Evolutionary conservation across 35 echinoderm and acorn worm species (phyloP).

Genomic region (Amphiura filiformis): DNA sequence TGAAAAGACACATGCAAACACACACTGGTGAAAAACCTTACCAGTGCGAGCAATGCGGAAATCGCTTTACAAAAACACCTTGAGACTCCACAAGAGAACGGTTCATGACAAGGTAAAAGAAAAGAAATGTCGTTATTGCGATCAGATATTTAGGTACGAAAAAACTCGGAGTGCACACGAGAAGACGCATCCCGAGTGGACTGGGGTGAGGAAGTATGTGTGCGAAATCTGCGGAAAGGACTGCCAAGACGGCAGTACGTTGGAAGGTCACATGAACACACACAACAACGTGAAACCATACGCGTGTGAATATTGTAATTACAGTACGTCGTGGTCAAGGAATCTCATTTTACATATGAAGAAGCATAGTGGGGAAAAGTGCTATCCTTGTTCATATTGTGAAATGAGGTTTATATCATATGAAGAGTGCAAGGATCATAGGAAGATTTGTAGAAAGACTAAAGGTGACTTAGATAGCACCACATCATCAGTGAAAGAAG

Average conservation of each 20-base stretch:
- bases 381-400: conserved; percentile 36
- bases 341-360: conserved; percentile 28
- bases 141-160: background rate
- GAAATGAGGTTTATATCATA: conserved; percentile 8
- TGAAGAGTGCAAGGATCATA: no score
- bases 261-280: conserved; percentile 1
- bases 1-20: background rate
- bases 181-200: background rate
- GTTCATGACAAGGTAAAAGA: background rate
- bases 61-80: background rate
- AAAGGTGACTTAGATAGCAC: no score
- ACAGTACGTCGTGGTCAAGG: background rate
- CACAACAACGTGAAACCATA: conserved; percentile 55
- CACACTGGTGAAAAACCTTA: background rate
- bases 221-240: background rate
- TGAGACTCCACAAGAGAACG: background rate
- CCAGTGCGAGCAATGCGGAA: background rate
- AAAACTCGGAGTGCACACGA: background rate
- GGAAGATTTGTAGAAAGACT: no score
- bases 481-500: no score
- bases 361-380: conserved; percentile 38
- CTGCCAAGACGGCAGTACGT: background rate
- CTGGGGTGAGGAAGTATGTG: background rate
- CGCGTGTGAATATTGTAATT: conserved; percentile 24
- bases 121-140: background rate